These are phyloP conservation scores for Zosterops lateralis DNA, from an alignment of 2,113 vertebrate species.

Conservation along the genomic window DNA sequence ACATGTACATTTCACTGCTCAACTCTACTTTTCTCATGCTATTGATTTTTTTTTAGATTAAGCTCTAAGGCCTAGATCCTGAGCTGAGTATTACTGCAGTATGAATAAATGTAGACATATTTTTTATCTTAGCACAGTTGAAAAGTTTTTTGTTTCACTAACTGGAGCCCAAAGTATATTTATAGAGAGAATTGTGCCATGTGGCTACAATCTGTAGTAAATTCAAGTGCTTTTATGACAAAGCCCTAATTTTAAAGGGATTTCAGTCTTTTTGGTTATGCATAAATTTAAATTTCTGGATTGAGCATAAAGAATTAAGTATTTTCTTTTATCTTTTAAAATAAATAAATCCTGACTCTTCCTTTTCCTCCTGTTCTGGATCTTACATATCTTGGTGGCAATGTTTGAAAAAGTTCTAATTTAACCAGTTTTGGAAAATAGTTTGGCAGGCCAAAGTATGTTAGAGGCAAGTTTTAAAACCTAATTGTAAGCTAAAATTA, in stretches of 20 bases:
- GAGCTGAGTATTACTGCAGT: background rate
- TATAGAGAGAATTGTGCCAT: constrained; percentile 12
- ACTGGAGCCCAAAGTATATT: background rate
- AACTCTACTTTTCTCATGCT: background rate
- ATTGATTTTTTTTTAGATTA: background rate
- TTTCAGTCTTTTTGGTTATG: constrained; percentile 21
- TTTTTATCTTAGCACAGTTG: background rate
- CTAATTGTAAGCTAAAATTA: constrained; percentile 1
- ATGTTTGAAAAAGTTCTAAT: background rate
- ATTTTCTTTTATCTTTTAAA: background rate
- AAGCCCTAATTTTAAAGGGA: constrained; percentile 31
- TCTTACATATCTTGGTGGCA: constrained; percentile 9
- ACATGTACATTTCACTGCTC: background rate
- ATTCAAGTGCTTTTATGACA: constrained; percentile 24
- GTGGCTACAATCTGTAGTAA: constrained; percentile 32
- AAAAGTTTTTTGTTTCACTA: constrained; percentile 11
- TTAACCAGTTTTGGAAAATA: constrained; percentile 35
- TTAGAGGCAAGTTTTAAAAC: background rate
- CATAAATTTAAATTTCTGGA: constrained; percentile 31
- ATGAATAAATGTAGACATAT: background rate
- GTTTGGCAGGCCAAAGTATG: background rate
- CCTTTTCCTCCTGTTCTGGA: background rate
- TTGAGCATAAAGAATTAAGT: background rate
- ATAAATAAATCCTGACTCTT: background rate
- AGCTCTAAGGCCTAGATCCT: background rate